Conservation (phyloP, 2,113 vertebrate species). For the Ivindomyrus marchei region DNA sequence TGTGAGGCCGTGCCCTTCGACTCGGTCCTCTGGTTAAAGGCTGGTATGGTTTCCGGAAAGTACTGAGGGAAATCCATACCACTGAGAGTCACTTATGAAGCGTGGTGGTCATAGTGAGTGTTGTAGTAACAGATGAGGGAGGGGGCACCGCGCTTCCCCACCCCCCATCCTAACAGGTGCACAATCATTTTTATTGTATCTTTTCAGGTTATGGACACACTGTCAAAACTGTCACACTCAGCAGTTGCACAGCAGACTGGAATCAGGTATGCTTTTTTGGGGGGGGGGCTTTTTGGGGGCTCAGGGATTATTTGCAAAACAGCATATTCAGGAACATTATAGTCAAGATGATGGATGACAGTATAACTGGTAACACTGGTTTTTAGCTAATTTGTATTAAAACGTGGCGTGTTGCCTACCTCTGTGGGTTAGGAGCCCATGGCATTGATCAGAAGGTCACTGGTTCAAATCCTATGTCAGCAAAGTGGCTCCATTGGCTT, state of each 20-base stretch:
- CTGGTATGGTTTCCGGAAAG: neutral
- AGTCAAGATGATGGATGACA: too few relatives aligned
- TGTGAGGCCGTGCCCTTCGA: neutral
- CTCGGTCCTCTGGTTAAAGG: neutral
- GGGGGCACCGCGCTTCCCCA: neutral
- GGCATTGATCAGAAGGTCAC: neutral
- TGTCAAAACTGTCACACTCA: conserved; percentile 80
- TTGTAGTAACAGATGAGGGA: neutral
- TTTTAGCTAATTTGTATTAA: too few relatives aligned
- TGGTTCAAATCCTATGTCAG: neutral
- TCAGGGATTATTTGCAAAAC: neutral
- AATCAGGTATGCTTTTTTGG: conserved; percentile 67
- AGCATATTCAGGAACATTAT: neutral
- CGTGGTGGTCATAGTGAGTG: neutral
- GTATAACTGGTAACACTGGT: too few relatives aligned
- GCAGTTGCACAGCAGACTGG: conserved; percentile 67
- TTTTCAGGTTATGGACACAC: conserved; percentile 82
- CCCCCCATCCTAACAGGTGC: neutral
- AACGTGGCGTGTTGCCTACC: too few relatives aligned
- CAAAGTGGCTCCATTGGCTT: neutral
- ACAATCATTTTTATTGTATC: neutral
- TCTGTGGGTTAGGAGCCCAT: neutral
- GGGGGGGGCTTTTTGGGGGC: too few relatives aligned
- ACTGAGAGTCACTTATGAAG: neutral
- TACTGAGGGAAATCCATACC: neutral